phyloP scores from a whole-genome alignment of 2,113 vertebrate species.

The Pterocles burchelli region DNA sequence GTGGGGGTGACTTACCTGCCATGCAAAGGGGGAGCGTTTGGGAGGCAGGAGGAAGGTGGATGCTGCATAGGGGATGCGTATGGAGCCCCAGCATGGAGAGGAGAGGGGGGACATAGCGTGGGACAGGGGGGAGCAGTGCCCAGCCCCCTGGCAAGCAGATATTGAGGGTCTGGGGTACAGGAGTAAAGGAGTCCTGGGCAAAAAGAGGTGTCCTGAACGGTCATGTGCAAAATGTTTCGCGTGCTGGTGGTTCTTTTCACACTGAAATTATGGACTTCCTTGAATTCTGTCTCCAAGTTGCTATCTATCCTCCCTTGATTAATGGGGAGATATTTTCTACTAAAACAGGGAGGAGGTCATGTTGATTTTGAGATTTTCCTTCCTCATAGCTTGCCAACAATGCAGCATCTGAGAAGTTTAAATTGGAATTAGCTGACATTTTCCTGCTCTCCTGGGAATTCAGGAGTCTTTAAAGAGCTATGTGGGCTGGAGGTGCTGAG shows the following conservation, averaged over 20 bases:
- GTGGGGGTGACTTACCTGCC: background rate
- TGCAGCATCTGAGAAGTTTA: background rate
- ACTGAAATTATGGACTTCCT: background rate
- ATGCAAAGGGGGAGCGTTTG: background rate
- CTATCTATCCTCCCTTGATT: background rate
- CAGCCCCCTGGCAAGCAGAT: background rate
- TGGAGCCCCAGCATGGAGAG: accelerated
- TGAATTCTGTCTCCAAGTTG: background rate
- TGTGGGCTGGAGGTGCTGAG: background rate
- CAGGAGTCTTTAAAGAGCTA: constrained; percentile 5
- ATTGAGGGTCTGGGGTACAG: accelerated
- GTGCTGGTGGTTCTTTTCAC: background rate
- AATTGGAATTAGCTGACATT: constrained; percentile 50
- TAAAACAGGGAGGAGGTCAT: background rate
- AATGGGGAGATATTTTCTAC: background rate
- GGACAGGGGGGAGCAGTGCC: background rate
- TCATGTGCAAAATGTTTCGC: accelerated
- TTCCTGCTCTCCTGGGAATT: constrained; percentile 4
- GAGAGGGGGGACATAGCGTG: background rate
- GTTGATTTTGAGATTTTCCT: background rate
- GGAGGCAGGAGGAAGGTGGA: background rate
- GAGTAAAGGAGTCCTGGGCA: background rate
- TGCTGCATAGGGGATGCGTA: background rate
- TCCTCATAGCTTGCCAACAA: background rate
- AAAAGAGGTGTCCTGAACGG: background rate